Evolutionary conservation across 1,140 invertebrate genomes (phyloP).

Genomic region (Nautilus pompilius): DNA sequence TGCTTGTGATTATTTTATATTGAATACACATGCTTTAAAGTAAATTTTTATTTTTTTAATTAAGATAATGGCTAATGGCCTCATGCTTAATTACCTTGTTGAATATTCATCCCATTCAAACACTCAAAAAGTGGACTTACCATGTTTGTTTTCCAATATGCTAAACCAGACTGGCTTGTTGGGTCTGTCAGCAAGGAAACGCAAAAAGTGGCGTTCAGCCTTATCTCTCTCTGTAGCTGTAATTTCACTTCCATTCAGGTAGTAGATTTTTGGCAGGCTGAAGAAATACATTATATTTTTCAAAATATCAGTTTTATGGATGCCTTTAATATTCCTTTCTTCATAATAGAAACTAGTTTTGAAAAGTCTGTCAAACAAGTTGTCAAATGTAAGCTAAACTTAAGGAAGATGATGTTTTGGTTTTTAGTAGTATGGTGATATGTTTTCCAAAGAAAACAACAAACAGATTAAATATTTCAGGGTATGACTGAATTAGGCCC

Average conservation of each 20-base stretch:
- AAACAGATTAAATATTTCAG: too few relatives aligned
- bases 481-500: too few relatives aligned
- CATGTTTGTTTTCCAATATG: slow-evolving; percentile 37
- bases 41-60: not conserved
- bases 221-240: slow-evolving; percentile 34
- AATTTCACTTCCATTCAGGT: slow-evolving; percentile 40
- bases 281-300: too few relatives aligned
- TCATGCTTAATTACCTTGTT: not conserved
- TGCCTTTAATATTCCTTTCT: too few relatives aligned
- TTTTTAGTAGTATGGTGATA: too few relatives aligned
- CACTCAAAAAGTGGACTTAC: slow-evolving; percentile 19
- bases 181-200: slow-evolving; percentile 27
- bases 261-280: slow-evolving; percentile 37
- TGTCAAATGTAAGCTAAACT: too few relatives aligned
- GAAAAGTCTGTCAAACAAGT: too few relatives aligned
- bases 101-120: not conserved
- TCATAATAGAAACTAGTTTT: too few relatives aligned
- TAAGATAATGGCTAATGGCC: not conserved
- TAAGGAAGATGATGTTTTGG: too few relatives aligned
- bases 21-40: not conserved
- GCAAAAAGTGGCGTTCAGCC: slow-evolving; percentile 32
- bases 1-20: not conserved
- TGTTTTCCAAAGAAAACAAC: too few relatives aligned
- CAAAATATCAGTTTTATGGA: too few relatives aligned
- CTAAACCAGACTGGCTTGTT: slow-evolving; percentile 26